Evolutionary conservation across 2,113 vertebrate genomes (phyloP).

Genomic region (Nymphicus hollandicus): DNA sequence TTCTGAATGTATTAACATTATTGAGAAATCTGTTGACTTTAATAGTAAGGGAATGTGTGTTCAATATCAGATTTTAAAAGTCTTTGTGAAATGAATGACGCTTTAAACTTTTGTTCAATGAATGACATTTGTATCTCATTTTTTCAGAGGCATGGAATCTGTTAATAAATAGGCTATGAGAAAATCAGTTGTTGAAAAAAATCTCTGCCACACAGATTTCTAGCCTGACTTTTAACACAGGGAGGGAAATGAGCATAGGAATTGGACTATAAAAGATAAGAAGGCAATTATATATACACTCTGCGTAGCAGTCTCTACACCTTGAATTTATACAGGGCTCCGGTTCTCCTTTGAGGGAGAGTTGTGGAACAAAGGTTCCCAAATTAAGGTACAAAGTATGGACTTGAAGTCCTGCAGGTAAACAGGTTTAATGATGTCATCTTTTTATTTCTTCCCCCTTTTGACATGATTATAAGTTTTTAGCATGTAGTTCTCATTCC

Average conservation of each 20-base stretch:
- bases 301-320: neutral
- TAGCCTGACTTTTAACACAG: neutral
- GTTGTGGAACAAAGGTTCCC: neutral
- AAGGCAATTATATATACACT: neutral
- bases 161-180: neutral
- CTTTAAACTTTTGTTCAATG: neutral
- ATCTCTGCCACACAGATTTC: neutral
- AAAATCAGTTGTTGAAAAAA: neutral
- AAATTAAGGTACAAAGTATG: neutral
- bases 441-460: neutral
- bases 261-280: neutral
- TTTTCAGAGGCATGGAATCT: neutral
- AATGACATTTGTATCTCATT: neutral
- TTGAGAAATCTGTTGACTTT: neutral
- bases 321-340: neutral
- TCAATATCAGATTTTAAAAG: neutral
- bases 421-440: neutral
- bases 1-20: neutral
- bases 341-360: neutral
- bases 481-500: neutral
- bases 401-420: neutral
- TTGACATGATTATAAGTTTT: neutral
- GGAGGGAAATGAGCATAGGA: neutral
- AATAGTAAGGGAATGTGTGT: neutral
- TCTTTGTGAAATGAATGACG: neutral